Base-by-base conservation (phyloP, 2,113 vertebrate species). In the Notarius lentiginosus region DNA sequence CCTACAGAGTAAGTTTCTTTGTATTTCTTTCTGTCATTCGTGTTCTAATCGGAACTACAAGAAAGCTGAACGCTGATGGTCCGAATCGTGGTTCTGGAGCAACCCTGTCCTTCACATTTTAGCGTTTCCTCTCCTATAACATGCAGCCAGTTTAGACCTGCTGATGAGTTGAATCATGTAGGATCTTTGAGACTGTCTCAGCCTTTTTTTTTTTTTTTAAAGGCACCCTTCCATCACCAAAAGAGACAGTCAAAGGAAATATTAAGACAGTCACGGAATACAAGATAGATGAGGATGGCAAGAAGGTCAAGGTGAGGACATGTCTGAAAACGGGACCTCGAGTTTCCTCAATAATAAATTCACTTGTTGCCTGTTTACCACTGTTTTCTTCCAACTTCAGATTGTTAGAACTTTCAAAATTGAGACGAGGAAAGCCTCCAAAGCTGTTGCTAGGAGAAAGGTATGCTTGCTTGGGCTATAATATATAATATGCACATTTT, bases 391-490 rank as follows among this genome's bases (percentile, higher is more conserved):
- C 34, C 0, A 1, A 58, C 83, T 2, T 2, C 92, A 99, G 98
- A 99, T 99, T 88, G 91, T 99, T 73, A 95, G 98, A 4, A 99
- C 97, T 2, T 98, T 99, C 93, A 97, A 97, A 87, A 98, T 99
- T 0, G 97, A 99, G 91, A 99, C 95, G 1, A 95, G 97, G 49
- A 99, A 99, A 90, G 98, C 98, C 0, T 99, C 98, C 1, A 99
- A 99, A 93, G 98, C 97, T 5, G 97, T 99, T 75, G 98, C 98
- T 0, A 95, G 96, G 55, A 95, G 98, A 89, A 99, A 99, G 96
- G 98, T 98, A 80, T 34, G 93, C 18, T 51, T 75, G 70, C 2
- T 60, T 88, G 4, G 7, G 56, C 30, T 11, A 8, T 14, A 7
- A 27, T 22, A 51, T 77, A 53, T 30, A 15, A 41, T 41, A 41